These are phyloP conservation scores for Branchinecta sandiegonensis DNA, from an alignment of 2,888 invertebrate genomes.

Conservation along the genomic window DNA sequence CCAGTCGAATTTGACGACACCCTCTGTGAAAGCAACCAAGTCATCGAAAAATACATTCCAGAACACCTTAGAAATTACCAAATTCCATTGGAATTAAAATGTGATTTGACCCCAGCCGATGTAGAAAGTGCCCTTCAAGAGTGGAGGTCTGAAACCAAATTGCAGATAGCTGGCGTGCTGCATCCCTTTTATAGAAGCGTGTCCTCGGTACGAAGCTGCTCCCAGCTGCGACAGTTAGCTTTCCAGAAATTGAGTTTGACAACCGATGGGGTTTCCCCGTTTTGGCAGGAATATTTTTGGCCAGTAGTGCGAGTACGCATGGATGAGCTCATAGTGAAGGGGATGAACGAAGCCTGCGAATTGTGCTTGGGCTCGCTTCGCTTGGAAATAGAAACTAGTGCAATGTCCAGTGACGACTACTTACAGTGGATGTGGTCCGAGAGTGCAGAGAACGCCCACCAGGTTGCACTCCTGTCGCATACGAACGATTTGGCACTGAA, in stretches of 20 bases:
- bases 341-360: background rate
- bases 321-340: background rate
- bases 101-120: constrained; percentile 2
- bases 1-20: too few species aligned
- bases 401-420: background rate
- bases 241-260: background rate
- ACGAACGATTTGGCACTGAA: background rate
- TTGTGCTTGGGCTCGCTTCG: background rate
- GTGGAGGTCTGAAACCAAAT: background rate
- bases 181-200: background rate
- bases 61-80: background rate
- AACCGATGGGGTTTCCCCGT: background rate
- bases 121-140: background rate
- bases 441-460: background rate
- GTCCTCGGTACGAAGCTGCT: background rate
- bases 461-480: constrained; percentile 1
- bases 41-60: background rate
- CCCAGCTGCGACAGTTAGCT: constrained; percentile 2
- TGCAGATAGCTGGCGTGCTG: background rate
- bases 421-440: background rate
- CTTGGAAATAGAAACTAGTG: background rate
- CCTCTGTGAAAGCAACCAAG: too few species aligned
- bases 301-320: background rate
- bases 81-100: background rate
- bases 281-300: constrained; percentile 12